Percentiles rank a stretch among this genome's conserved stretches.
These are phyloP conservation scores for Cybosia mesomella DNA, from an alignment of 2,888 invertebrate genomes.

Conservation along the genomic window DNA sequence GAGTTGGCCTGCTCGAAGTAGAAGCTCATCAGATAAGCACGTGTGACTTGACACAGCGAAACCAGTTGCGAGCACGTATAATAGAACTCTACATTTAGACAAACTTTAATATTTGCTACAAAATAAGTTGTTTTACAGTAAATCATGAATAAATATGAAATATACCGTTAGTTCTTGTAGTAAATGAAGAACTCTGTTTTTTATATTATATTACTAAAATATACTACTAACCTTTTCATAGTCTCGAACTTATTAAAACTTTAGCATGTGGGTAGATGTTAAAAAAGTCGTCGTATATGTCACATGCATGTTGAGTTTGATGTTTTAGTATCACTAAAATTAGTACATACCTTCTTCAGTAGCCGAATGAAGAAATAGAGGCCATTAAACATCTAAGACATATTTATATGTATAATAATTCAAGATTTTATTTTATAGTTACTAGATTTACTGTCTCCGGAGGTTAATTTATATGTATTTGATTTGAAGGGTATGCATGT, in stretches of 20 bases:
- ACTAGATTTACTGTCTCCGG: constrained; percentile 71
- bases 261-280: constrained; percentile 44
- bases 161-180: neutral
- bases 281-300: constrained; percentile 50
- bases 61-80: constrained; percentile 27
- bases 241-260: constrained; percentile 7
- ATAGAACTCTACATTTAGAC: neutral
- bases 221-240: constrained; percentile 6
- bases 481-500: constrained; percentile 67
- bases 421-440: constrained; percentile 72
- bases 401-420: constrained; percentile 75
- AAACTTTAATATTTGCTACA: neutral
- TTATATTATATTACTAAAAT: neutral
- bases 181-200: neutral
- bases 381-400: constrained; percentile 74
- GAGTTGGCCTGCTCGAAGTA: constrained; percentile 46
- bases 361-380: constrained; percentile 75
- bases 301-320: constrained; percentile 45
- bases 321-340: constrained; percentile 52
- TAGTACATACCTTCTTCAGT: constrained; percentile 70
- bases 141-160: neutral
- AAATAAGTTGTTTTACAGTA: neutral
- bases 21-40: constrained; percentile 65
- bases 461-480: constrained; percentile 65
- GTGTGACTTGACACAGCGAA: constrained; percentile 64